Percentiles rank a stretch among this genome's conserved stretches.
phyloP scores from a whole-genome alignment of 2,797 vertebrate genomes.

The Garrulus glandarius region DNA sequence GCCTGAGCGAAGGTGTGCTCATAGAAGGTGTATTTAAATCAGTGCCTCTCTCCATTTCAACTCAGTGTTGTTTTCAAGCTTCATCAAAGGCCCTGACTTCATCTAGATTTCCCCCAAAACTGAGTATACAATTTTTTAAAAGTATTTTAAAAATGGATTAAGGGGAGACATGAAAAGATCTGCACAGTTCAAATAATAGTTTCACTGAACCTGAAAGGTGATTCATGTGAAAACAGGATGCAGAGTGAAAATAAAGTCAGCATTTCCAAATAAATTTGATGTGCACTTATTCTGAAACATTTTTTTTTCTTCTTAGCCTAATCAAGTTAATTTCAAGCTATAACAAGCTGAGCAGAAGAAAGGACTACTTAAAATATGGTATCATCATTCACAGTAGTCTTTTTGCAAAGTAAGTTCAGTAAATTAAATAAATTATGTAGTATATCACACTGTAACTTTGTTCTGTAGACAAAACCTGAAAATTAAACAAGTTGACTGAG shows the following conservation, averaged over 20 bases:
- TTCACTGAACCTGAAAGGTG: neutral
- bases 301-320: neutral
- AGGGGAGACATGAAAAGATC: neutral
- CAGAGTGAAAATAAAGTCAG: neutral
- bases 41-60: neutral
- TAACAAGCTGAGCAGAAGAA: neutral
- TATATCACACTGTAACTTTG: neutral
- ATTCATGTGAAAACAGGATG: neutral
- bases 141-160: neutral
- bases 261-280: neutral
- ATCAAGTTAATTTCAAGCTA: constrained; percentile 15
- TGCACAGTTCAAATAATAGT: neutral
- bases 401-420: neutral
- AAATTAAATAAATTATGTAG: neutral
- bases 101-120: neutral
- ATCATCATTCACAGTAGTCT: neutral
- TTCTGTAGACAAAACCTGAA: neutral
- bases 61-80: neutral
- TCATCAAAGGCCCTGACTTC: neutral
- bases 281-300: neutral
- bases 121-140: neutral
- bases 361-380: neutral
- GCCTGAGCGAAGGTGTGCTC: neutral
- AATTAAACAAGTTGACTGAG: neutral
- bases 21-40: neutral